These are phyloP conservation scores for Myripristis jacobus DNA, from an alignment of 2,797 vertebrate genomes.

Conservation along the genomic window DNA sequence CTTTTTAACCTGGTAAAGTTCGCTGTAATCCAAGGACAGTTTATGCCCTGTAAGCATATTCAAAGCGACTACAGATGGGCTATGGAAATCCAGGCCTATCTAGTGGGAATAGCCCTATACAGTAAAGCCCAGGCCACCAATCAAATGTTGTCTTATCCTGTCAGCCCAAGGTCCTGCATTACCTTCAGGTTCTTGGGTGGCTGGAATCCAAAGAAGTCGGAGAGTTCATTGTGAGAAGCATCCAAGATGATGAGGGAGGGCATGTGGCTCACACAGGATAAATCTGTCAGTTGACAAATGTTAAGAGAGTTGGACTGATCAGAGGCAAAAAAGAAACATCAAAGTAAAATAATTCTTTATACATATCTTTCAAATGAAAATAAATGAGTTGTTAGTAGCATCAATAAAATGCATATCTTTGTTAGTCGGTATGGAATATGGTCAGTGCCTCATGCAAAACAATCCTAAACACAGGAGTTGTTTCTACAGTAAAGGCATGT, in stretches of 20 bases:
- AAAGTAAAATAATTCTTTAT: no score
- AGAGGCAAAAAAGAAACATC: slow-evolving; percentile 24
- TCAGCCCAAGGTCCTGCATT: slow-evolving; percentile 76
- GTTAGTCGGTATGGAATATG: background rate
- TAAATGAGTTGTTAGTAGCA: background rate
- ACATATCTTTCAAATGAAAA: background rate
- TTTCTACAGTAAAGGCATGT: background rate
- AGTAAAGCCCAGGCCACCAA: slow-evolving; percentile 61
- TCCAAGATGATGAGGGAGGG: slow-evolving; percentile 89
- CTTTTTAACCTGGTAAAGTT: slow-evolving; percentile 55
- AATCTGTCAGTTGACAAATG: slow-evolving; percentile 81
- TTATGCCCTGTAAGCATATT: slow-evolving; percentile 73
- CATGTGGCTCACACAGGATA: slow-evolving; percentile 92
- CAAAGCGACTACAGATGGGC: slow-evolving; percentile 76
- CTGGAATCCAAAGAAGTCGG: slow-evolving; percentile 87
- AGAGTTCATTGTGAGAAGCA: slow-evolving; percentile 90
- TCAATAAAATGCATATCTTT: background rate
- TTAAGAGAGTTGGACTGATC: slow-evolving; percentile 25
- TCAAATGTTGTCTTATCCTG: slow-evolving; percentile 75
- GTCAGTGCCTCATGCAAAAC: background rate
- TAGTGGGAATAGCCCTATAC: slow-evolving; percentile 67
- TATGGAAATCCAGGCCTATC: slow-evolving; percentile 72
- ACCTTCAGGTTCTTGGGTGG: slow-evolving; percentile 93
- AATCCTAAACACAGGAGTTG: background rate
- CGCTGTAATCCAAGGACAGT: slow-evolving; percentile 72